Percentiles rank a stretch among this genome's conserved stretches.
Evolutionary conservation across 2,113 vertebrate species (phyloP).

Genomic region (Amazona guildingii): DNA sequence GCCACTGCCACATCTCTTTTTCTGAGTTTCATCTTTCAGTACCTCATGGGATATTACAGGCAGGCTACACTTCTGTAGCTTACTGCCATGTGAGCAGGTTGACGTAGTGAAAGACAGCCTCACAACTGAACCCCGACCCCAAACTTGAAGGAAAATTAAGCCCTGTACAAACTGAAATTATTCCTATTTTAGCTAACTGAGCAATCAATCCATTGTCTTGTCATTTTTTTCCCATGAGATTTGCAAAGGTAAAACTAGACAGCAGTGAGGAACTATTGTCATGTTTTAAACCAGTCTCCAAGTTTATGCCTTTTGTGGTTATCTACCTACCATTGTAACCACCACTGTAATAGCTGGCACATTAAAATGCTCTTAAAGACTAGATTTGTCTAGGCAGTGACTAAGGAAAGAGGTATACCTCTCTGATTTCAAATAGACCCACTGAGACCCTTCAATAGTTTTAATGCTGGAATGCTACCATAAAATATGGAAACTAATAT

Average conservation of each 20-base stretch:
- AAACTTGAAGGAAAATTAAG: not conserved
- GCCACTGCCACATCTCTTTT: not conserved
- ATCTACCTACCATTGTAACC: not conserved
- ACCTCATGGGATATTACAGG: not conserved
- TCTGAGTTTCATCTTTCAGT: not conserved
- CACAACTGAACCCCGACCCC: not conserved
- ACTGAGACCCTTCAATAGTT: not conserved
- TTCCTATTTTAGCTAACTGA: not conserved
- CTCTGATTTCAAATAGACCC: not conserved
- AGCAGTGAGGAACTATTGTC: not conserved
- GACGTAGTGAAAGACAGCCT: not conserved
- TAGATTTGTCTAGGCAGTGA: not conserved
- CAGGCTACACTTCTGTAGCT: not conserved
- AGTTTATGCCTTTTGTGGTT: not conserved
- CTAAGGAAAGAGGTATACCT: not conserved
- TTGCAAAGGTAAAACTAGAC: not conserved
- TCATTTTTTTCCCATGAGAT: not conserved
- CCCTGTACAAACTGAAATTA: not conserved
- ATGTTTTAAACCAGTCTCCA: not conserved
- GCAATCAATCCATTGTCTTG: not conserved
- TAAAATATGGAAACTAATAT: accelerated
- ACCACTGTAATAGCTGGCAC: not conserved
- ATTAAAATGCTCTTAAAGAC: not conserved
- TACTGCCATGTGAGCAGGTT: not conserved
- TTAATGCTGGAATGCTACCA: not conserved